Percentiles rank a stretch among this genome's conserved stretches.
Evolutionary conservation across 2,797 vertebrate genomes (phyloP).

Genomic region (Tympanoctomys barrerae): DNA sequence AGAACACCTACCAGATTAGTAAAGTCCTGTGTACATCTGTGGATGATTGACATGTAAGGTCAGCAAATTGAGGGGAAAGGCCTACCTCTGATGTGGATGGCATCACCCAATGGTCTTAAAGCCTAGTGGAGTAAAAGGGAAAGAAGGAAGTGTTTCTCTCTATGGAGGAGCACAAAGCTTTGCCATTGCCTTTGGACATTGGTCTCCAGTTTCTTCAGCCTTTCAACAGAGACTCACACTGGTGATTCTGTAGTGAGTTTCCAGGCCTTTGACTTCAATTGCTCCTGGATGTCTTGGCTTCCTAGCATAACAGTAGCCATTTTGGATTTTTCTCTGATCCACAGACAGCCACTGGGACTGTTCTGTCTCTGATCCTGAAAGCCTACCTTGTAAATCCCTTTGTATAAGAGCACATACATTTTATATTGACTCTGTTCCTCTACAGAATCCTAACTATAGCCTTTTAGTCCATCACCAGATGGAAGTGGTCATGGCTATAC

Average conservation of each 20-base stretch:
- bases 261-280: neutral
- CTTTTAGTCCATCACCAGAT: neutral
- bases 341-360: neutral
- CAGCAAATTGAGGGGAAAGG: neutral
- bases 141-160: neutral
- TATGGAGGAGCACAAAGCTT: neutral
- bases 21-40: neutral
- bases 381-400: neutral
- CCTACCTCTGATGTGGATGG: neutral
- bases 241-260: neutral
- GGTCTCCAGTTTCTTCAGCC: neutral
- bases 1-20: neutral
- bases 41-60: neutral
- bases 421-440: neutral
- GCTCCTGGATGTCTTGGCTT: neutral
- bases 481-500: neutral
- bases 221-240: neutral
- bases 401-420: neutral
- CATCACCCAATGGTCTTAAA: neutral
- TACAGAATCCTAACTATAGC: neutral
- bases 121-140: neutral
- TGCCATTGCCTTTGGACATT: neutral
- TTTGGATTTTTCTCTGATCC: neutral
- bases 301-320: neutral
- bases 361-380: neutral